Percentiles rank a stretch among this genome's conserved stretches.
Conservation (phyloP, 1,140 invertebrate species). For the Platyscapa corneri region DNA sequence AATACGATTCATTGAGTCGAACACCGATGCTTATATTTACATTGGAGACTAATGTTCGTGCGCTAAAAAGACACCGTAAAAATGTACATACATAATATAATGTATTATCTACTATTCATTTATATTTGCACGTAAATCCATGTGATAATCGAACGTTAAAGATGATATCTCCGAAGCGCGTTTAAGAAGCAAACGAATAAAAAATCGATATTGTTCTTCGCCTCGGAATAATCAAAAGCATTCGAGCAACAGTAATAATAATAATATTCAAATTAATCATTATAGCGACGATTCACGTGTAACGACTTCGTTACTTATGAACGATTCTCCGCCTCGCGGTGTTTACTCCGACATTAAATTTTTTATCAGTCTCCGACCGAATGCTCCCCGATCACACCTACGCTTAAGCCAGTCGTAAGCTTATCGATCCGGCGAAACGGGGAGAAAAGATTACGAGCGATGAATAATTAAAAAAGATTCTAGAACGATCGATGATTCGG, state of each 20-base stretch:
- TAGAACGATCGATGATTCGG: neutral
- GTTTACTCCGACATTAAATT: constrained; percentile 3
- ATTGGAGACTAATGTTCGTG: no score
- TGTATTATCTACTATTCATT: no score
- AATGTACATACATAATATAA: no score
- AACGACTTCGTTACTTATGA: neutral
- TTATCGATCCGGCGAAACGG: neutral
- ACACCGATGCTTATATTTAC: neutral
- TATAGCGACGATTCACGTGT: neutral
- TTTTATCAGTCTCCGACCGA: neutral
- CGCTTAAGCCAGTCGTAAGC: neutral
- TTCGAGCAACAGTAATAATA: neutral
- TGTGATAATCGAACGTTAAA: no score
- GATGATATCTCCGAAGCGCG: no score
- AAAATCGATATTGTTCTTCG: neutral
- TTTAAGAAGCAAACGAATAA: no score
- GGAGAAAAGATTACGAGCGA: no score
- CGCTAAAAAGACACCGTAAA: no score
- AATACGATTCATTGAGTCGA: neutral
- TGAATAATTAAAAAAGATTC: no score
- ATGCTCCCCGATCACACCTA: neutral
- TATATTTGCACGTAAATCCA: no score
- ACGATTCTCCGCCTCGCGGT: neutral
- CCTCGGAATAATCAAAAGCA: neutral
- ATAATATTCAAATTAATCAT: neutral